Percentiles rank a stretch among this genome's conserved stretches.
These are phyloP conservation scores for Drosophila suboccidentalis DNA, from an alignment of 2,888 invertebrate species.

Conservation along the genomic window DNA sequence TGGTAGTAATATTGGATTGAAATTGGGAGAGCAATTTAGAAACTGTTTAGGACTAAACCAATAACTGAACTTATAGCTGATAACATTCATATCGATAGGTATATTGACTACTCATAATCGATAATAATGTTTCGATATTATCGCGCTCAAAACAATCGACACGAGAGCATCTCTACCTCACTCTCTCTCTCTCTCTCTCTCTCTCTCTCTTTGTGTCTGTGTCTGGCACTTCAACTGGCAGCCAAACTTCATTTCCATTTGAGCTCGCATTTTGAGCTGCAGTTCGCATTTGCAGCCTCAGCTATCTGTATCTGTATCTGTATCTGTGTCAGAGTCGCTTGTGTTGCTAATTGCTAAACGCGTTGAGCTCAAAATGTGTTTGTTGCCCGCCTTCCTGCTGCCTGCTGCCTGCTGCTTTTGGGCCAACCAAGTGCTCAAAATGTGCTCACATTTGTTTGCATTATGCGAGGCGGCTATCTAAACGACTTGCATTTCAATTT, in stretches of 20 bases:
- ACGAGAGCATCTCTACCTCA: conserved; percentile 4
- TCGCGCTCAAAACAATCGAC: background rate
- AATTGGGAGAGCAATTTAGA: too few relatives aligned
- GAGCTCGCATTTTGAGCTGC: conserved; percentile 1
- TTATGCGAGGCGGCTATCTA: conserved; percentile 28
- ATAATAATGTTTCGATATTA: background rate
- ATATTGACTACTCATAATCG: background rate
- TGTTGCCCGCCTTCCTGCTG: background rate
- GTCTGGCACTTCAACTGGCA: conserved; percentile 20
- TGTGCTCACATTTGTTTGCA: conserved; percentile 30
- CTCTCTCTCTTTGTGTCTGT: conserved; percentile 1
- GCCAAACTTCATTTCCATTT: conserved; percentile 23
- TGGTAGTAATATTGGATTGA: too few relatives aligned
- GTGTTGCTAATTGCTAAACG: conserved; percentile 43
- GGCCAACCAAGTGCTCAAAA: conserved; percentile 8
- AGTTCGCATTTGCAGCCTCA: background rate
- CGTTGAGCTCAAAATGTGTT: conserved; percentile 37
- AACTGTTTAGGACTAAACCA: too few relatives aligned
- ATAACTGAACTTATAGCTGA: too few relatives aligned
- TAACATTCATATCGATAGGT: too few relatives aligned
- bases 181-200: too few relatives aligned
- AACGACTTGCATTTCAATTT: conserved; percentile 36
- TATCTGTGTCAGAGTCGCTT: conserved; percentile 8
- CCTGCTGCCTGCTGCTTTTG: conserved; percentile 25
- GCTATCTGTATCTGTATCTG: conserved; percentile 2